Evolutionary conservation across 1,140 invertebrate genomes (phyloP).

Genomic region (Mercenaria mercenaria): DNA sequence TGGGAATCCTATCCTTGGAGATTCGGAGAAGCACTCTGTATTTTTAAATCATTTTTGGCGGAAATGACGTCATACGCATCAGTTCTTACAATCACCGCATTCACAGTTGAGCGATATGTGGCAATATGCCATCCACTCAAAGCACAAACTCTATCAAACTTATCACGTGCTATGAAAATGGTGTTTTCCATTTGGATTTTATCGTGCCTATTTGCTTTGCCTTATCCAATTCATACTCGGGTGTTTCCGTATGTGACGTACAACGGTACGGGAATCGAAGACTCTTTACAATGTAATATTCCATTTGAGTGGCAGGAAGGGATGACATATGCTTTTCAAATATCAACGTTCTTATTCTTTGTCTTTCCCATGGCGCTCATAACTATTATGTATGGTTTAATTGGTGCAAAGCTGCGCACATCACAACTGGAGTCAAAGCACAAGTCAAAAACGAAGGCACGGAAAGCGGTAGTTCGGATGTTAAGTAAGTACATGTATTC

Average conservation of each 20-base stretch:
- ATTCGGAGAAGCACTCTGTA: conserved; percentile 94
- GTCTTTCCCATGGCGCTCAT: conserved; percentile 86
- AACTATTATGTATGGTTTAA: conserved; percentile 83
- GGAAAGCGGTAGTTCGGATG: conserved; percentile 84
- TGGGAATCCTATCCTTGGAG: conserved; percentile 95
- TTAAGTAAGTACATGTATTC: conserved; percentile 82
- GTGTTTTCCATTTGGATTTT: conserved; percentile 93
- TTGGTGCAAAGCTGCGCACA: conserved; percentile 62
- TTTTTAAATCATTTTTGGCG: conserved; percentile 92
- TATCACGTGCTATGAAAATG: conserved; percentile 92
- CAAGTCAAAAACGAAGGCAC: conserved; percentile 76
- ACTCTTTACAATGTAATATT: conserved; percentile 83
- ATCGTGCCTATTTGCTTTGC: conserved; percentile 92
- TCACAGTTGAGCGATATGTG: conserved; percentile 97
- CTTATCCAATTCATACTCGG: conserved; percentile 84
- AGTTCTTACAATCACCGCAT: conserved; percentile 95
- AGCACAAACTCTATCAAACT: conserved; percentile 94
- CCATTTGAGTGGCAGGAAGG: conserved; percentile 75
- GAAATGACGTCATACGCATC: conserved; percentile 97
- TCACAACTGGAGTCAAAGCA: conserved; percentile 62
- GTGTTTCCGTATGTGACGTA: conserved; percentile 70
- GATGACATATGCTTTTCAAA: conserved; percentile 82
- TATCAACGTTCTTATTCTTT: conserved; percentile 86
- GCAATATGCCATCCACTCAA: conserved; percentile 97
- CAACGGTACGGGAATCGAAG: conserved; percentile 67